Conservation (phyloP, 1,140 invertebrate species). For the Acarapis woodi region DNA sequence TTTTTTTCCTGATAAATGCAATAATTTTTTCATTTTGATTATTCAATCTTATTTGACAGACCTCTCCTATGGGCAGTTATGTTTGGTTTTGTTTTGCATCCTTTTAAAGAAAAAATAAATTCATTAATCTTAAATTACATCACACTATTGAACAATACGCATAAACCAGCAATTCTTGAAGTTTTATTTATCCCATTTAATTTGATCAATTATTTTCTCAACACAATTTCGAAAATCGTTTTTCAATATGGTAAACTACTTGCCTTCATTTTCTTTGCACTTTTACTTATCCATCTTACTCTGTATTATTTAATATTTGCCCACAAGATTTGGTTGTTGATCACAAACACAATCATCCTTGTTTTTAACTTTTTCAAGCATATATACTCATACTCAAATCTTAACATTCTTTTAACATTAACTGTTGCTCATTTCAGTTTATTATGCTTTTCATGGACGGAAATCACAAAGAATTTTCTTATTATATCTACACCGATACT, state of each 20-base stretch:
- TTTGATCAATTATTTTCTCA: conserved; percentile 33
- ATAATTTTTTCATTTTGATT: no score
- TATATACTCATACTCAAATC: neutral
- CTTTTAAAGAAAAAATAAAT: conserved; percentile 45
- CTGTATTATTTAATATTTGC: conserved; percentile 15
- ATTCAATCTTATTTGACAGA: no score
- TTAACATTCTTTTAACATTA: neutral
- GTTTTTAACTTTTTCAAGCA: neutral
- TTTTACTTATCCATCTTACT: conserved; percentile 9
- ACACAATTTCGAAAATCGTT: conserved; percentile 28
- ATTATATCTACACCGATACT: neutral
- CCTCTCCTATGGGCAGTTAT: conserved; percentile 75
- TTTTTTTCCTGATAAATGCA: no score
- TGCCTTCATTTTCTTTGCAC: conserved; percentile 11
- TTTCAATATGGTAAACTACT: conserved; percentile 16
- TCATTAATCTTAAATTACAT: conserved; percentile 36
- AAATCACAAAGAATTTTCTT: neutral
- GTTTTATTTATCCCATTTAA: conserved; percentile 38
- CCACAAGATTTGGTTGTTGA: conserved; percentile 16
- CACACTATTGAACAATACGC: conserved; percentile 17
- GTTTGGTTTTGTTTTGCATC: conserved; percentile 61
- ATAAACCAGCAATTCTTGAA: conserved; percentile 28
- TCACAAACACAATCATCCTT: neutral
- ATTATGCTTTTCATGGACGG: neutral
- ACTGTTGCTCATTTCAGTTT: neutral